Evolutionary conservation across 1,140 invertebrate species (phyloP), one percentile per base, ranked within the genome.

Genomic region (Zaprionus africanus): DNA sequence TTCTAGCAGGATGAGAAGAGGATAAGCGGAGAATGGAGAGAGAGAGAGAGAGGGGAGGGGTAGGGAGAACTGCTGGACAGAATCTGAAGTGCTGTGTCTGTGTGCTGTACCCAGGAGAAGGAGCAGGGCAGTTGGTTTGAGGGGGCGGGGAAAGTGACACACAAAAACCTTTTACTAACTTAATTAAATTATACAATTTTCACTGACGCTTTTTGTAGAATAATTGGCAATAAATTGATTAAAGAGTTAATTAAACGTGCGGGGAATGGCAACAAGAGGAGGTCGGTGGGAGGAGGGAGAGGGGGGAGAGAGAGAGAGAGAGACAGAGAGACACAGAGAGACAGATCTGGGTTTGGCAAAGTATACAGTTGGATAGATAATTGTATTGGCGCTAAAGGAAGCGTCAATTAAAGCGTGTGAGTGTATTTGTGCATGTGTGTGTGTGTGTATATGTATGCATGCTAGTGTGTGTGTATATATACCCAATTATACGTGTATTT

Each of bases 201-300:
- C 84, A 81, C 78, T 84, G 83, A 68, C 84, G 84, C 83, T 87
- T 78, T 87, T 88, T 88, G 83, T 81, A 72, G 66, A 87, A 88
- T 87, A 87, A 87, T 87, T 87, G 84, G 80, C 84, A 87, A 87
- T 87, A 87, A 87, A 87, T 87, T 87, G 80, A 87, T 87, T 87
- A 87, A 87, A 88, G 84, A 80, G 78, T 87, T 85, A 87, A 87
- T 87, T 87, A 87, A 87, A 87, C 70, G 77, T 74, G 67, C 76
- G 82, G 82, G 58, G 75, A 41, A 49, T 31, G 49, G 36, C 62
- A 41, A 38, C 12, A 41, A 22, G 19, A 13, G 41, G 7, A 53
- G 19, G n/a, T n/a, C n/a, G n/a, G n/a, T n/a, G 2, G 2, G 6
- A 2, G 7, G 6, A n/a, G 6, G n/a, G 76, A 79, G 58, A 34